A percentile compares a stretch with the other conserved stretches of the same genome.
Evolutionary conservation across 1,140 invertebrate species (phyloP).

Genomic region (Drosophila orosa): DNA sequence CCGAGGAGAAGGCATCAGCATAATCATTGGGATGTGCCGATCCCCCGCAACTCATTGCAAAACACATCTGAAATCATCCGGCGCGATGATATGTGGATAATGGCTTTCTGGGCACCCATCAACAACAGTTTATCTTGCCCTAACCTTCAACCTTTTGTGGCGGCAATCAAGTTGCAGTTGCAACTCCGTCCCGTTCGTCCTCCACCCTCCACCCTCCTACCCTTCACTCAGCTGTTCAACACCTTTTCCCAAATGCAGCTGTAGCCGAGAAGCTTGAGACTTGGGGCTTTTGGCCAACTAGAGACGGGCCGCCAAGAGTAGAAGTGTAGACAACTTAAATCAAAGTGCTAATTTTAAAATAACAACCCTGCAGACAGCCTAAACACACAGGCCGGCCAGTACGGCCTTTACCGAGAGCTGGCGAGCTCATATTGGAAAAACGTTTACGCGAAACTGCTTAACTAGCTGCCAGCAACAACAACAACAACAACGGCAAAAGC

Average conservation of each 20-base stretch:
- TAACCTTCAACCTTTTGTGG: conserved; percentile 79
- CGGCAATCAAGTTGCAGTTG: conserved; percentile 64
- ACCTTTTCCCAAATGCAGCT: conserved; percentile 61
- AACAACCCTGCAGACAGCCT: conserved; percentile 80
- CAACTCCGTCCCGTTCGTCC: no score
- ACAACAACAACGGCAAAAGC: conserved; percentile 12
- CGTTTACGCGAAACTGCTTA: conserved; percentile 81
- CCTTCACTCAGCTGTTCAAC: conserved; percentile 80
- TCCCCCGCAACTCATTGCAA: conserved; percentile 35
- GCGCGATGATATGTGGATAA: conserved; percentile 77
- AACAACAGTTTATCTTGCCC: conserved; percentile 75
- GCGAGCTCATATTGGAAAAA: conserved; percentile 74
- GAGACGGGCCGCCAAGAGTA: conserved; percentile 76
- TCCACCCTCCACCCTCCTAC: conserved; percentile 15
- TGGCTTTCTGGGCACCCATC: conserved; percentile 63
- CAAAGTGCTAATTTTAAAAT: conserved; percentile 83
- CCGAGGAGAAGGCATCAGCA: conserved; percentile 21
- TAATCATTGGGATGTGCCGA: conserved; percentile 35
- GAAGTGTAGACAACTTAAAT: conserved; percentile 78
- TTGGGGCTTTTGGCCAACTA: conserved; percentile 49
- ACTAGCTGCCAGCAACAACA: conserved; percentile 77
- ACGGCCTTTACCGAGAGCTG: conserved; percentile 8
- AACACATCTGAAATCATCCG: conserved; percentile 52
- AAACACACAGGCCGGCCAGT: conserved; percentile 69
- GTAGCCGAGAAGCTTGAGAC: conserved; percentile 28